phyloP scores from a whole-genome alignment of 1,140 invertebrate species.

The Drosophila ambigua region DNA sequence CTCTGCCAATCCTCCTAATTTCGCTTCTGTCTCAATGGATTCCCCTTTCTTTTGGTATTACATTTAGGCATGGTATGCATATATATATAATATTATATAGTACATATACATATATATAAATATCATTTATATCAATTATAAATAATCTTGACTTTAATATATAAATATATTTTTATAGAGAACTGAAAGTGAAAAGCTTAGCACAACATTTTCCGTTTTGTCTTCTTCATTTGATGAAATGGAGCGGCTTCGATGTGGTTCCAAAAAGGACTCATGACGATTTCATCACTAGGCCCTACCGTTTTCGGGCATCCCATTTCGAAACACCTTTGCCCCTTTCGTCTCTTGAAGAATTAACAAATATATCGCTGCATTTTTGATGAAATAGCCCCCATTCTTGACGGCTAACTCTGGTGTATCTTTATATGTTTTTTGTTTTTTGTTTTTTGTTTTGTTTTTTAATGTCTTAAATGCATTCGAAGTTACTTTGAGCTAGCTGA shows the following conservation, averaged over 20 bases:
- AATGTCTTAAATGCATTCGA: constrained; percentile 66
- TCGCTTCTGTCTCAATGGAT: constrained; percentile 4
- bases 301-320: constrained; percentile 4
- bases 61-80: constrained; percentile 56
- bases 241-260: constrained; percentile 9
- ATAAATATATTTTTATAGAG: constrained; percentile 50
- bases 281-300: not conserved
- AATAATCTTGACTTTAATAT: constrained; percentile 64
- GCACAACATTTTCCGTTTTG: constrained; percentile 56
- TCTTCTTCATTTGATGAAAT: constrained; percentile 18
- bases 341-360: constrained; percentile 5
- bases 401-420: constrained; percentile 30
- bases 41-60: constrained; percentile 33
- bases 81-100: constrained; percentile 61
- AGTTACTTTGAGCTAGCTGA: constrained; percentile 79
- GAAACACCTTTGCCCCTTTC: constrained; percentile 3
- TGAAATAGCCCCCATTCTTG: constrained; percentile 9
- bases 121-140: constrained; percentile 59
- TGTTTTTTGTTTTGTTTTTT: constrained; percentile 18
- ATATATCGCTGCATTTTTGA: constrained; percentile 32
- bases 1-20: constrained; percentile 24
- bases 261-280: not conserved
- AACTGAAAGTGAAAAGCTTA: constrained; percentile 70
- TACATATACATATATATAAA: constrained; percentile 72
- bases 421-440: constrained; percentile 9